Evolutionary conservation across 1,140 invertebrate species (phyloP), one percentile per base, ranked within the genome.

Genomic region (Pachypeltis micranthus): DNA sequence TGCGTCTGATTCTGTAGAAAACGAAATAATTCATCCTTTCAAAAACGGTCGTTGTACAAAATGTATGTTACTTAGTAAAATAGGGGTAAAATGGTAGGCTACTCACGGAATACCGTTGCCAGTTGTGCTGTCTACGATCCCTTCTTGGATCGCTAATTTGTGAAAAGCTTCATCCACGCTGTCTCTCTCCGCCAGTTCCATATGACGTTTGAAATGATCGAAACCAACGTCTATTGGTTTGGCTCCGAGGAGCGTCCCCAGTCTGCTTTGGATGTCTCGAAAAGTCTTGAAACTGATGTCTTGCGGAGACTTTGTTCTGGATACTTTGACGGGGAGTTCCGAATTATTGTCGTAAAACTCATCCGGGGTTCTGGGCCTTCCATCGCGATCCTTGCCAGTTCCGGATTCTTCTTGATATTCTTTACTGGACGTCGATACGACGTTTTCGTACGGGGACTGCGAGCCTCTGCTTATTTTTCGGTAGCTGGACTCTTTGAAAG

Each of bases 391-490:
- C 25, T 29, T 29, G 12, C 1, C 14, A 3, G 57, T 26, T 12
- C 27, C 29, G n/a, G 26, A 12, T n/a, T 59, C 57, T 59, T 59
- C 57, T 31, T 59, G 26, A n/a, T 59, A 59, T 59, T 59, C 57
- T 31, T 28, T 27, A 1, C 28, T 27, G n/a, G 1, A 31, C 1
- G 57, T 28, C 16, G 57, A 59, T 25, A 31, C 57, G 25, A 59
- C 57, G 28, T 59, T 59, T 31, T 59, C n/a, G 28, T 59, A 59
- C 2, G 57, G 57, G 7, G 57, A 29, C 28, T 31, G n/a, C 1
- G 57, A 31, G 31, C 57, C 14, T 28, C 57, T 2, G 2, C 27
- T 28, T 1, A 59, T 28, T 23, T 29, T 59, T n/a, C 31, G 14
- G 25, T 23, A 59, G 1, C 2, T 31, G n/a, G 57, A 59, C 29